Percentiles rank a stretch among this genome's conserved stretches.
These are phyloP conservation scores for Rhopilema esculentum DNA, from an alignment of 30 jellyfish, hydroid and myxozoan genomes.

Conservation along the genomic window DNA sequence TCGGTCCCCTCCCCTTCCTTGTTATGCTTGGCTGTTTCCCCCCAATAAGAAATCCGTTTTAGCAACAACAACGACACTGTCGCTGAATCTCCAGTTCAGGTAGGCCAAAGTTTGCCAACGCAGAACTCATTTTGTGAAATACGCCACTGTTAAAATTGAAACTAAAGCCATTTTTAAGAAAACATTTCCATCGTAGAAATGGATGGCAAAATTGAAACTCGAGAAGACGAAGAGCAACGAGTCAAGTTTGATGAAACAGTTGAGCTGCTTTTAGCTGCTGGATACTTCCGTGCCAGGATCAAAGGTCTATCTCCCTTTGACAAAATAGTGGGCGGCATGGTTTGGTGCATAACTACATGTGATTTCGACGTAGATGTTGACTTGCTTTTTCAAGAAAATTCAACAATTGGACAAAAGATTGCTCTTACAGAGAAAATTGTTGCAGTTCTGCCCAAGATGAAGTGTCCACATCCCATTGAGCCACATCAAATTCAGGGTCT, in stretches of 20 bases:
- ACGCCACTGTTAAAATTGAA: too few relatives aligned
- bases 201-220: conserved; percentile 76
- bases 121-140: too few relatives aligned
- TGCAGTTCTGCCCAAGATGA: conserved; percentile 93
- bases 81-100: neutral
- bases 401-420: conserved; percentile 94
- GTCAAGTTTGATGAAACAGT: conserved; percentile 84
- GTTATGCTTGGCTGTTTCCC: neutral
- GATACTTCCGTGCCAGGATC: conserved; percentile 96
- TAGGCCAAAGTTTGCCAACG: too few relatives aligned
- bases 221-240: conserved; percentile 99
- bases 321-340: conserved; percentile 99
- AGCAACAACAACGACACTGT: neutral
- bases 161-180: too few relatives aligned
- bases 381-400: conserved; percentile 93
- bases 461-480: conserved; percentile 98
- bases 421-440: conserved; percentile 96
- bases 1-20: too few relatives aligned
- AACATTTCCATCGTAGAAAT: neutral
- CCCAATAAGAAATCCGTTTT: too few relatives aligned
- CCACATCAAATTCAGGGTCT: conserved; percentile 99
- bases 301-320: conserved; percentile 97
- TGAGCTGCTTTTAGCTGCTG: conserved; percentile 94
- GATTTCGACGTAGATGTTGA: conserved; percentile 98
- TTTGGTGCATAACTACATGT: conserved; percentile 94